Conservation (phyloP, 2,888 invertebrate species). For the Nematopogon swammerdamellus region DNA sequence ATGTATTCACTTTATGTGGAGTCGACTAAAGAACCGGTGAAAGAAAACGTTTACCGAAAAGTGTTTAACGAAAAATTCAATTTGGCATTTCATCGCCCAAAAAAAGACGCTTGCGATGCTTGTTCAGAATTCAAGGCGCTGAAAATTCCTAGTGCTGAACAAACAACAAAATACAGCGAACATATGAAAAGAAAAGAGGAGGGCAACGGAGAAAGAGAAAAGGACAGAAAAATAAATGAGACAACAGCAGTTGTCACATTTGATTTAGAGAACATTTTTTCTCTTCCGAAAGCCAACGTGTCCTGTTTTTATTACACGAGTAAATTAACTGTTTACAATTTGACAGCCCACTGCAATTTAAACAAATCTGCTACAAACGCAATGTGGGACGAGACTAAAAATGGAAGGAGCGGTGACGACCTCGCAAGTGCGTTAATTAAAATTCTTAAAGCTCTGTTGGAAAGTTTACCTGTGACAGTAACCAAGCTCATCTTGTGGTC, state of each 20-base stretch:
- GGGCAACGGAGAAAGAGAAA: constrained; percentile 6
- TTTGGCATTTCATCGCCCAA: constrained; percentile 10
- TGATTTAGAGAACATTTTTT: constrained; percentile 9
- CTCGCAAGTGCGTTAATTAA: constrained; percentile 8
- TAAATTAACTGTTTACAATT: constrained; percentile 10
- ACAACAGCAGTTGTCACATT: constrained; percentile 9
- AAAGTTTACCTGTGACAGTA: constrained; percentile 5
- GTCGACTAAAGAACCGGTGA: constrained; percentile 9
- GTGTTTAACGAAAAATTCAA: constrained; percentile 10
- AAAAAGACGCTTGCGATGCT: constrained; percentile 10
- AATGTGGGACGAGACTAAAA: constrained; percentile 8
- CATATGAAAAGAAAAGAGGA: constrained; percentile 4
- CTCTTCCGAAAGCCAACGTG: constrained; percentile 7
- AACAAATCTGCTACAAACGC: constrained; percentile 9
- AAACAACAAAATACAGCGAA: constrained; percentile 4
- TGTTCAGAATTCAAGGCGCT: constrained; percentile 8
- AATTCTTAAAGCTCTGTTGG: constrained; percentile 6
- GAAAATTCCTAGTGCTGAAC: constrained; percentile 2
- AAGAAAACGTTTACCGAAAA: constrained; percentile 10
- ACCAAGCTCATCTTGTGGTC: constrained; percentile 14
- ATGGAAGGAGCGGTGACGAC: constrained; percentile 9
- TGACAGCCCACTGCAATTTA: constrained; percentile 9
- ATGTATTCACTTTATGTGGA: constrained; percentile 9
- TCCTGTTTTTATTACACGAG: constrained; percentile 9
- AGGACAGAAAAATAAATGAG: constrained; percentile 6